These are phyloP conservation scores for Cephus pulcher DNA, from an alignment of 2,888 invertebrate species.

Conservation along the genomic window DNA sequence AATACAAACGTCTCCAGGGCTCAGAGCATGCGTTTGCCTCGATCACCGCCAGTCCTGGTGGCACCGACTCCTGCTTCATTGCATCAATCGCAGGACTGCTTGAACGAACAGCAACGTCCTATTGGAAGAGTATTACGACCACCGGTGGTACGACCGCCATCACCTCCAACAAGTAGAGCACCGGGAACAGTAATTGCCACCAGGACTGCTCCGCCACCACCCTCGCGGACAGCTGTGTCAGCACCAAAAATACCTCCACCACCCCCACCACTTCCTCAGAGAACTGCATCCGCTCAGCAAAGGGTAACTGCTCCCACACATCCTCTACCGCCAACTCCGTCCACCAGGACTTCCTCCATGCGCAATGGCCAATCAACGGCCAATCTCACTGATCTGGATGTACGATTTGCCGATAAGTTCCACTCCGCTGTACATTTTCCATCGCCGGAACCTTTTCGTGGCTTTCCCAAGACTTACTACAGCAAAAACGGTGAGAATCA, in stretches of 20 bases:
- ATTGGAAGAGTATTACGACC: conserved; percentile 69
- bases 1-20: conserved; percentile 78
- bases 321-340: conserved; percentile 67
- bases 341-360: conserved; percentile 67
- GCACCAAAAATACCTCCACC: conserved; percentile 62
- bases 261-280: conserved; percentile 59
- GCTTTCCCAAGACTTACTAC: conserved; percentile 77
- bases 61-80: conserved; percentile 68
- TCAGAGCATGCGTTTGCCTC: conserved; percentile 87
- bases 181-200: conserved; percentile 31
- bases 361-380: conserved; percentile 60
- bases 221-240: conserved; percentile 52
- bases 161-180: conserved; percentile 66
- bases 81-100: conserved; percentile 70
- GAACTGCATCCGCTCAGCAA: conserved; percentile 45
- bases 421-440: conserved; percentile 74
- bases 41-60: conserved; percentile 72
- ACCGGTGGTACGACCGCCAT: conserved; percentile 72
- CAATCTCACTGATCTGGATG: conserved; percentile 73
- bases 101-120: conserved; percentile 64
- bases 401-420: conserved; percentile 76
- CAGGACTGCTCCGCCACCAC: conserved; percentile 60
- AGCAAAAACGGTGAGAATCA: conserved; percentile 71
- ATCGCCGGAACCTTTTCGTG: conserved; percentile 76
- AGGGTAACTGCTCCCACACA: conserved; percentile 32